Evolutionary conservation across 2,113 vertebrate genomes (phyloP).

Genomic region (Lagopus muta): DNA sequence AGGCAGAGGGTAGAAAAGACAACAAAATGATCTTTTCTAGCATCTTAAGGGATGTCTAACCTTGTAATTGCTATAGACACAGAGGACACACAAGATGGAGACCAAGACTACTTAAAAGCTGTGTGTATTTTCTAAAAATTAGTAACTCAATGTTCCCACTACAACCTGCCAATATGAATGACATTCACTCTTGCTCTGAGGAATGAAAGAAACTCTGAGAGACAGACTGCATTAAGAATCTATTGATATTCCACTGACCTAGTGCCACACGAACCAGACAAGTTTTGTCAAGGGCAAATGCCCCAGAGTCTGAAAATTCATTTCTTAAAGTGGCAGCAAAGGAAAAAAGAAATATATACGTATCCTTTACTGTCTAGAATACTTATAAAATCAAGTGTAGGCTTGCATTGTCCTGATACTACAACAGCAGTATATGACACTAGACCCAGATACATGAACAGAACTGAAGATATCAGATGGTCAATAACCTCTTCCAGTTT

Average conservation of each 20-base stretch:
- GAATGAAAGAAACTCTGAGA: conserved; percentile 53
- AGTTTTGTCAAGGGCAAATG: conserved; percentile 64
- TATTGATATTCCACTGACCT: conserved; percentile 69
- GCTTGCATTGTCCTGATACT: neutral
- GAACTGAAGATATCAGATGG: neutral
- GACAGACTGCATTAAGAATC: conserved; percentile 56
- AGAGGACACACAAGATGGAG: conserved; percentile 3
- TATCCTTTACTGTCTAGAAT: neutral
- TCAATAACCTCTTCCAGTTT: neutral
- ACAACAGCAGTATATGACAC: neutral
- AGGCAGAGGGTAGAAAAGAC: conserved; percentile 25
- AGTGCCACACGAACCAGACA: conserved; percentile 45
- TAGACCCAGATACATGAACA: neutral
- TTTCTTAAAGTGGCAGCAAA: conserved; percentile 15
- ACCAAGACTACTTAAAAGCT: neutral
- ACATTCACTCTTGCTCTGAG: conserved; percentile 58
- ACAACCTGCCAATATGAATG: conserved; percentile 58
- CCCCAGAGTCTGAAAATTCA: conserved; percentile 50
- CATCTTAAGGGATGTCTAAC: conserved; percentile 18
- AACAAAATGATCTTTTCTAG: conserved; percentile 25
- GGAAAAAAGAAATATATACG: neutral
- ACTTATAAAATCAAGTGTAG: neutral
- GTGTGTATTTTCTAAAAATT: conserved; percentile 42
- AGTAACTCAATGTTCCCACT: conserved; percentile 46
- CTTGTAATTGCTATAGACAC: conserved; percentile 15